These are phyloP conservation scores for Magallana nippona DNA, from an alignment of 2,888 invertebrate species.

Conservation along the genomic window DNA sequence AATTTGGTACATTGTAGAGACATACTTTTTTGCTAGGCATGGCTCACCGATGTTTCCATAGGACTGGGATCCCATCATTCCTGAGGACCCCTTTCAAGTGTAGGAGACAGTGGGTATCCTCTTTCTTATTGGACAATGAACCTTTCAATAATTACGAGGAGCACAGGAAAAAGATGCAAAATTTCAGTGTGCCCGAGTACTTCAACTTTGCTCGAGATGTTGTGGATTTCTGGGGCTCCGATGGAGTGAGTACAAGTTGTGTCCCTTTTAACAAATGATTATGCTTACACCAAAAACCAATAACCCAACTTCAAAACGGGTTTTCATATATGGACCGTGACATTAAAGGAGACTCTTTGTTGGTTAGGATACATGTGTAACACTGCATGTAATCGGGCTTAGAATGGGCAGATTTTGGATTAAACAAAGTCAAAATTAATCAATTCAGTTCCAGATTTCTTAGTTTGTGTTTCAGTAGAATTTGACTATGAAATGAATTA, in stretches of 20 bases:
- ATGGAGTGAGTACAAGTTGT: conserved; percentile 64
- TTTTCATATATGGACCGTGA: too few relatives aligned
- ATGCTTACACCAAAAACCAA: too few relatives aligned
- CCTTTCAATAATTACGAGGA: conserved; percentile 60
- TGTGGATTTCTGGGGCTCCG: conserved; percentile 77
- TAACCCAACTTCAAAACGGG: too few relatives aligned
- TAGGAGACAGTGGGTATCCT: background rate
- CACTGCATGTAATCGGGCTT: too few relatives aligned
- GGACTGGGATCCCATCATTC: background rate
- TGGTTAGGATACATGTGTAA: too few relatives aligned
- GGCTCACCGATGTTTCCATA: background rate
- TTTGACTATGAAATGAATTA: too few relatives aligned
- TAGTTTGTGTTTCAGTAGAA: too few relatives aligned
- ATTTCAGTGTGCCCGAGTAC: conserved; percentile 71
- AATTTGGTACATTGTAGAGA: too few relatives aligned
- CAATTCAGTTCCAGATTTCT: too few relatives aligned
- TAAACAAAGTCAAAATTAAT: too few relatives aligned
- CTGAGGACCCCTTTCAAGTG: background rate
- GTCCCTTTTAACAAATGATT: background rate
- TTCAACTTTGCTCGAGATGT: conserved; percentile 79
- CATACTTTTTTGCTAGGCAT: background rate
- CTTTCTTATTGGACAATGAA: conserved; percentile 6
- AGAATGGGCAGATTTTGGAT: too few relatives aligned
- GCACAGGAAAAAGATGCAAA: conserved; percentile 51
- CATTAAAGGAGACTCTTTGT: too few relatives aligned